Evolutionary conservation across 2,113 vertebrate species (phyloP), one percentile per base, ranked within the genome.

Genomic region (Jacana jacana): DNA sequence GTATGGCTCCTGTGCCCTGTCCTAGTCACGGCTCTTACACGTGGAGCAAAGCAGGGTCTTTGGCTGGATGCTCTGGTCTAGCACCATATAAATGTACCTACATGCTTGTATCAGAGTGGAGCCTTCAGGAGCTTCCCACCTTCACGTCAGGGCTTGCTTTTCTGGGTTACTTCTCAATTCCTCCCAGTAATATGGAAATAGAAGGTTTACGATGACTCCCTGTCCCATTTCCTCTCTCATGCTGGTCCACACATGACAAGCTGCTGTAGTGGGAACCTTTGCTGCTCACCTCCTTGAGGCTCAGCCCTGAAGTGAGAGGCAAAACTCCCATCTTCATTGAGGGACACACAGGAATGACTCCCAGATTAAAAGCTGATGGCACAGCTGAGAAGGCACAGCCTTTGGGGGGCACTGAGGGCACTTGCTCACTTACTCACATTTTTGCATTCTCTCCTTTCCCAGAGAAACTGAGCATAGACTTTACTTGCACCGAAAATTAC

Each of bases 1-100:
- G 17, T 11, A 30, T 0, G 1, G 52, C 17, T 73, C 30, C 40
- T 18, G 58, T 15, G 13, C 49, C 49, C 57, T 39, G 20, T 58
- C 51, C 73, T 14, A 5, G 1, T 0, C 37, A 23, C 6, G 4
- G 1, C 52, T 65, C 1, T 13, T 23, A 7, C 73, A 30, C n/a
- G 6, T 1, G 8, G 42, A 55, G 24, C 49, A 42, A 42, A 63
- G 49, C 13, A 13, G 42, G 20, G 46, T 23, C 1, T 7, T n/a
- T 27, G 60, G 30, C 60, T 17, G 6, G 11, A 4, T 6, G 49
- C 27, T 44, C 37, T 44, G 30, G 13, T 3, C 23, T 9, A 33
- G 14, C 17, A 10, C 14, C 49, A 7, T 4, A 4, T 1, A 60
- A 13, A 7, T 10, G 35, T 13, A 25, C 5, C 14, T 17, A 10